Base-by-base conservation (phyloP, 2,113 vertebrate species). In the Chinchilla lanigera region DNA sequence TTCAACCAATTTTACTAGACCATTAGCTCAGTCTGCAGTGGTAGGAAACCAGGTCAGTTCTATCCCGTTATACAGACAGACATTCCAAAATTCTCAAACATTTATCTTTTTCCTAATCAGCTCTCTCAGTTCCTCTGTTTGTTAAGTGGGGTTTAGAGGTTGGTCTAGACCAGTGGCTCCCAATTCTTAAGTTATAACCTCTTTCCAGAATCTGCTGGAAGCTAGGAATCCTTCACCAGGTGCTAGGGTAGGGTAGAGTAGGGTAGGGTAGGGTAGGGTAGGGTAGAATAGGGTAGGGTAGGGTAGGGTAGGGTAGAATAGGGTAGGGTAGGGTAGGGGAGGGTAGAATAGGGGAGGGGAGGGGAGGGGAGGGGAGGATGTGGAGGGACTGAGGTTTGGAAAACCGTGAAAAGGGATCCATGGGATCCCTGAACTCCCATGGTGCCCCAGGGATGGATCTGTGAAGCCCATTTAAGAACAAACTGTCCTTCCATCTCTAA, bases 11-110 rank as follows among this genome's bases (percentile, higher is more conserved):
- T 97, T 95, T 97, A 65, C 90, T 89, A 93, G 97, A 89, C 90
- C 97, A 97, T 97, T 96, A 97, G 83, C 94, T 98, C 94, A 93
- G 94, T 96, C 97, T 97, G 92, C 97, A 95, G 94, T 19, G n/a
- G 60, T 60, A 60, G 61, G 92, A 98, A 97, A 97, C 41, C 94
- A 96, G 97, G 95, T 97, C 94, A 96, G 65, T 92, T 94, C 97
- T 94, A 71, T 78, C 71, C 65, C 88, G 41, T 35, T 58, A 94
- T 69, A 73, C 26, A n/a, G 90, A 73, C 30, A n/a, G 90, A 88
- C 81, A 86, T 93, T 73, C 56, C 47, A 54, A 94, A 95, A 93
- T 85, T 89, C 95, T 89, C 52, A 86, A 80, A 83, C 91, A 63
- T 60, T 38, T n/a, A n/a, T 89, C 63, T 60, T 75, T n/a, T 52